These are phyloP conservation scores for Notarius lentiginosus DNA, from an alignment of 2,113 vertebrate species.

Conservation along the genomic window DNA sequence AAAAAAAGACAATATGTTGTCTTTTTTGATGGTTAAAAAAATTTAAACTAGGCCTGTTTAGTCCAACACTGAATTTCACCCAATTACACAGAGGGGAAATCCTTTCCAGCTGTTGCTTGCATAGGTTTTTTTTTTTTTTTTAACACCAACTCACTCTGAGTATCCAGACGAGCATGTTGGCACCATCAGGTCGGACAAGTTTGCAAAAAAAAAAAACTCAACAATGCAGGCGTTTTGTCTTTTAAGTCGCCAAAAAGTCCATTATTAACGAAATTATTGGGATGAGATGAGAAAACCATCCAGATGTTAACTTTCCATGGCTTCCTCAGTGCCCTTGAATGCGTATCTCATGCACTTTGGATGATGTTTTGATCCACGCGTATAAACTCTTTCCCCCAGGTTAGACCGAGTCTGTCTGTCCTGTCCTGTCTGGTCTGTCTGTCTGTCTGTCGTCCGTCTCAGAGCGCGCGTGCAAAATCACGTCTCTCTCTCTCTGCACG, in stretches of 20 bases:
- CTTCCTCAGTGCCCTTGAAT: background rate
- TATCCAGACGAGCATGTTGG: constrained; percentile 37
- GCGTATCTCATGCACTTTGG: background rate
- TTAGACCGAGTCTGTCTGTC: too few species aligned
- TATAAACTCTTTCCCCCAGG: background rate
- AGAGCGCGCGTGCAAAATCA: background rate
- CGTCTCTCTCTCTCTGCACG: constrained; percentile 34
- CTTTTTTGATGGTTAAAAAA: background rate
- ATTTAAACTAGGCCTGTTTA: background rate
- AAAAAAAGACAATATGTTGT: constrained; percentile 12
- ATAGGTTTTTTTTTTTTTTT: background rate
- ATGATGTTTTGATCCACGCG: background rate
- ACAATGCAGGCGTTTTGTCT: background rate
- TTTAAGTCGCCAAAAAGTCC: constrained; percentile 1
- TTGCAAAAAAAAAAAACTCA: background rate
- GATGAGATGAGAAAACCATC: background rate
- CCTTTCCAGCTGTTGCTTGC: constrained; percentile 29
- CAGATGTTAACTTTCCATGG: constrained; percentile 11
- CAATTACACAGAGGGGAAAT: background rate
- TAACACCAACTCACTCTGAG: constrained; percentile 10
- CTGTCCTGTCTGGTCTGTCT: too few species aligned
- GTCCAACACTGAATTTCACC: background rate
- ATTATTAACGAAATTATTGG: background rate
- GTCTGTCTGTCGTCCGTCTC: constrained; percentile 45
- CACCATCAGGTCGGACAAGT: background rate